Conservation (phyloP, 2,888 invertebrate species). For the Pterostichus niger region DNA sequence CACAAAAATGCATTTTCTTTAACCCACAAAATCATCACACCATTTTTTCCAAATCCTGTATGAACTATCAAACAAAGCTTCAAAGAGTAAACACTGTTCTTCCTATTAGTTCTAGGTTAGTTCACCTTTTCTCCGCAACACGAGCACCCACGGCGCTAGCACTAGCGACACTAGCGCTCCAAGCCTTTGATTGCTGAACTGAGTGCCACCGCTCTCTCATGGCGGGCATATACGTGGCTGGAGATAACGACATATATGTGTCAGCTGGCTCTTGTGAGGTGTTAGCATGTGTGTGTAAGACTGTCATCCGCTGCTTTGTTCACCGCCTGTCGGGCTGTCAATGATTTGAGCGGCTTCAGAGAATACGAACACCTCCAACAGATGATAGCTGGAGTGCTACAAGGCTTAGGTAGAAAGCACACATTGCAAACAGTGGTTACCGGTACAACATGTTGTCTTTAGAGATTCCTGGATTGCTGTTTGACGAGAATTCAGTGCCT, state of each 20-base stretch:
- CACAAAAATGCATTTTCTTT: too few relatives aligned
- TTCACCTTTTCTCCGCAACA: conserved; percentile 8
- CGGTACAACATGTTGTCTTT: background rate
- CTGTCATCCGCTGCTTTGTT: conserved; percentile 39
- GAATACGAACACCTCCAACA: background rate
- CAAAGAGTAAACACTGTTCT: conserved; percentile 8
- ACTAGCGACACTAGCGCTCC: conserved; percentile 22
- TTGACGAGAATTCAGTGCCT: background rate
- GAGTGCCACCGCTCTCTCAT: background rate
- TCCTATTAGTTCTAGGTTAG: conserved; percentile 14
- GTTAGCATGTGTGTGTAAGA: conserved; percentile 13
- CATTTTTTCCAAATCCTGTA: background rate
- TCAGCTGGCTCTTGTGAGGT: conserved; percentile 6
- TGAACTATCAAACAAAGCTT: conserved; percentile 5
- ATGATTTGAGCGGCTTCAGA: conserved; percentile 5
- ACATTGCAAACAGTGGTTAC: background rate
- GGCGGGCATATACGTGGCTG: background rate
- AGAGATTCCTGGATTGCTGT: background rate
- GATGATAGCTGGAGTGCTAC: conserved; percentile 4
- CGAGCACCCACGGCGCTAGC: background rate
- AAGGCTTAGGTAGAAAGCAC: background rate
- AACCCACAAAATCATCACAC: too few relatives aligned
- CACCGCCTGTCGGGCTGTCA: background rate
- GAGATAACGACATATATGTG: background rate
- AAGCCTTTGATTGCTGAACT: conserved; percentile 23